These are phyloP conservation scores for Eupithecia insigniata DNA, from an alignment of 2,888 invertebrate species.

Conservation along the genomic window DNA sequence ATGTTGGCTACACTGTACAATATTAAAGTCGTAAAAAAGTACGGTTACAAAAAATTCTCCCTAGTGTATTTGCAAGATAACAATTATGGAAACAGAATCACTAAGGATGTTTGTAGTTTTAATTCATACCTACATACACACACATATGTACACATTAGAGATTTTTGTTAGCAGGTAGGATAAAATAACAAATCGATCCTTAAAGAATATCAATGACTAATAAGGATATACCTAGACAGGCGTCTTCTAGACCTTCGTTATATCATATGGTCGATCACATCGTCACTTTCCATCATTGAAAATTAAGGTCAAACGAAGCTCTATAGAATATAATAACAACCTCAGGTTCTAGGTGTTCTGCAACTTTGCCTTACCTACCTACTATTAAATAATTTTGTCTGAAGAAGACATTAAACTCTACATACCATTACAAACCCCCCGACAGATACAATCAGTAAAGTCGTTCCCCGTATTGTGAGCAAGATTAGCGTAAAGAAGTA, in stretches of 20 bases:
- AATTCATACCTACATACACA: neutral
- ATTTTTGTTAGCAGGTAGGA: too few relatives aligned
- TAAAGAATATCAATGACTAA: too few relatives aligned
- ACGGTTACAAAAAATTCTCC: neutral
- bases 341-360: neutral
- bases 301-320: too few relatives aligned
- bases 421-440: neutral
- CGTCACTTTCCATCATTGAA: neutral
- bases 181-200: too few relatives aligned
- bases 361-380: neutral
- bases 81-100: neutral
- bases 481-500: constrained; percentile 67
- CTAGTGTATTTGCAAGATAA: neutral
- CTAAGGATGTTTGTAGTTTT: neutral
- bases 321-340: too few relatives aligned
- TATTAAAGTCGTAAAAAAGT: neutral
- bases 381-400: neutral
- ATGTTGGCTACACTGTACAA: neutral
- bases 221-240: too few relatives aligned
- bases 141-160: too few relatives aligned
- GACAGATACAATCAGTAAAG: constrained; percentile 35
- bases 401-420: constrained; percentile 8
- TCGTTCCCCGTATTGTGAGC: constrained; percentile 41
- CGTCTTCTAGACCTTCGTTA: neutral
- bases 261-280: neutral